phyloP scores from a whole-genome alignment of 30 jellyfish, hydroid and myxozoan genomes.

The Hydra vulgaris region DNA sequence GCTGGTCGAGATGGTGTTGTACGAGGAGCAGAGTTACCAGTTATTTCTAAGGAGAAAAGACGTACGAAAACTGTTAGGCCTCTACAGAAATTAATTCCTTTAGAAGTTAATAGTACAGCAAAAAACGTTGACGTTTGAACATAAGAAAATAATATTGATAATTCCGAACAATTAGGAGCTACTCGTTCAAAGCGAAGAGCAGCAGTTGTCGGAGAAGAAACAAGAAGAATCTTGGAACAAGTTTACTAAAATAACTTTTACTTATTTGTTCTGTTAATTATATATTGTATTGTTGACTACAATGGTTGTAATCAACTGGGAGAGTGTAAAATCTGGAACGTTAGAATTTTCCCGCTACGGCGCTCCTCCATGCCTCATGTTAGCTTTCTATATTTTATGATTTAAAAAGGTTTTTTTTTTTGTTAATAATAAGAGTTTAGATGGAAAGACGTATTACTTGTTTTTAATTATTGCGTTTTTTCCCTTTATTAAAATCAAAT shows the following conservation, averaged over 20 bases:
- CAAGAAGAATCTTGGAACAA: neutral
- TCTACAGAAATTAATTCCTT: conserved; percentile 6
- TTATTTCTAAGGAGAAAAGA: conserved; percentile 12
- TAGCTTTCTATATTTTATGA: too few species aligned
- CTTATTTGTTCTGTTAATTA: neutral
- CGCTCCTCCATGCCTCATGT: neutral
- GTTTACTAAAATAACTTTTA: too few species aligned
- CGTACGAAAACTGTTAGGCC: conserved; percentile 5
- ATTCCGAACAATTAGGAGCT: neutral
- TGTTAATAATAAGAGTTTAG: neutral
- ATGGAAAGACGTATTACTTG: neutral
- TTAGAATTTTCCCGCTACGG: neutral
- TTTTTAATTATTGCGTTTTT: neutral
- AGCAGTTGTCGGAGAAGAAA: neutral
- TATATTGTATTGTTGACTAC: neutral
- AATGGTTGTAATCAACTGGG: neutral
- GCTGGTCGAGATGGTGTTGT: neutral
- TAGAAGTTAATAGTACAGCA: neutral
- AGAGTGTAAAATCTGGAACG: neutral
- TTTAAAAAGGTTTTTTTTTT: too few species aligned
- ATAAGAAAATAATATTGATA: neutral
- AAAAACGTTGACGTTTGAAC: neutral
- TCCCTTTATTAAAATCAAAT: neutral
- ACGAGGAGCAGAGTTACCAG: conserved; percentile 11
- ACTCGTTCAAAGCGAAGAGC: neutral